These are phyloP conservation scores for Magallana ariakensis DNA, from an alignment of 1,140 invertebrate species.

Conservation along the genomic window DNA sequence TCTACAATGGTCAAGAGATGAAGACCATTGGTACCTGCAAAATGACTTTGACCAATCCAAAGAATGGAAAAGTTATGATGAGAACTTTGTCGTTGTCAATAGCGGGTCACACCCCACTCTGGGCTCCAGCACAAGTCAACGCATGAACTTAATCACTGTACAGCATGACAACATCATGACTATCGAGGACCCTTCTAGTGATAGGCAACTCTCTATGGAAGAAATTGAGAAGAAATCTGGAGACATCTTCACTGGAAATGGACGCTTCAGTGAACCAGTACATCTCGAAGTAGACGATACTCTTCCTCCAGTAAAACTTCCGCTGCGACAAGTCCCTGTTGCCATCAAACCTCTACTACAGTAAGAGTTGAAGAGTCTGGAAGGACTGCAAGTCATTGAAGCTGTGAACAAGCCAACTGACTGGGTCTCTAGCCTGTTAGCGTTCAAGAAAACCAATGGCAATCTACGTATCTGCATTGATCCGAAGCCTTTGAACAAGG, in stretches of 20 bases:
- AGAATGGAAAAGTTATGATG: constrained; percentile 8
- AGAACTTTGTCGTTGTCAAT: constrained; percentile 39
- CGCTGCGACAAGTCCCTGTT: constrained; percentile 34
- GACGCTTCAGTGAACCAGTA: constrained; percentile 8
- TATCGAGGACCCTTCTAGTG: neutral
- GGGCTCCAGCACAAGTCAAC: neutral
- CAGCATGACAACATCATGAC: constrained; percentile 19
- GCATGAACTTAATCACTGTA: constrained; percentile 22
- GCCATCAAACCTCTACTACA: constrained; percentile 34
- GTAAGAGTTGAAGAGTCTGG: constrained; percentile 31
- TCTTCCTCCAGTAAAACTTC: constrained; percentile 23
- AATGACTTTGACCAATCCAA: constrained; percentile 15
- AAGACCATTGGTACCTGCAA: constrained; percentile 1
- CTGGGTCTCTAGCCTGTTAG: constrained; percentile 48
- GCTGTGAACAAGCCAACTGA: constrained; percentile 39
- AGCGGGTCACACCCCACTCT: constrained; percentile 4
- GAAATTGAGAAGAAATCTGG: neutral
- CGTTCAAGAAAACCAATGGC: constrained; percentile 42
- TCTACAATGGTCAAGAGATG: constrained; percentile 19
- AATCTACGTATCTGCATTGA: constrained; percentile 41
- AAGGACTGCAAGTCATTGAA: constrained; percentile 35
- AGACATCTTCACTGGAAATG: constrained; percentile 47
- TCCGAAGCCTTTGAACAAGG: constrained; percentile 28
- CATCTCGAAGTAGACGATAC: constrained; percentile 41
- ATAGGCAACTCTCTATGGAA: constrained; percentile 3